Percentiles rank a stretch among this genome's conserved stretches.
Evolutionary conservation across 2,113 vertebrate genomes (phyloP).

Genomic region (Synodontis membranacea): DNA sequence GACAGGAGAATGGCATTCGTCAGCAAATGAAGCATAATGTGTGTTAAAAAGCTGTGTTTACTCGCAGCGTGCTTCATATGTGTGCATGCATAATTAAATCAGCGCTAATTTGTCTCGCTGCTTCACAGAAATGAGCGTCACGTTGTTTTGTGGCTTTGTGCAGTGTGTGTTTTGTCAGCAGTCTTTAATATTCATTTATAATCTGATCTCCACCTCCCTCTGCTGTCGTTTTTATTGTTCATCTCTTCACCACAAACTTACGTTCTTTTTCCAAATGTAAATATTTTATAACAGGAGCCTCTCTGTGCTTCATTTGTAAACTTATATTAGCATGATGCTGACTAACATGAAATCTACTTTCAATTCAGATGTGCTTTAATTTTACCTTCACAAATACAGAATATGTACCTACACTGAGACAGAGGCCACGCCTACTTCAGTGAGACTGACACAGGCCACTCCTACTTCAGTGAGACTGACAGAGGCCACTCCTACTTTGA

Average conservation of each 20-base stretch:
- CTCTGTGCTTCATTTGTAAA: background rate
- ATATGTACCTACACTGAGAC: background rate
- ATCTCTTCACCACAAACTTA: background rate
- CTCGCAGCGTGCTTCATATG: constrained; percentile 57
- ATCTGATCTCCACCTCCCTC: background rate
- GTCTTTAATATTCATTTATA: constrained; percentile 19
- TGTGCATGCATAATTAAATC: constrained; percentile 66
- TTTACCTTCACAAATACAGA: background rate
- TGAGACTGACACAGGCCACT: background rate
- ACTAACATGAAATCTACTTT: background rate
- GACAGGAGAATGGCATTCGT: constrained; percentile 64
- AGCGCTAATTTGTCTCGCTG: constrained; percentile 62
- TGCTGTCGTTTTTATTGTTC: background rate
- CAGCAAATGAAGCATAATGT: constrained; percentile 53
- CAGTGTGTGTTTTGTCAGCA: constrained; percentile 31
- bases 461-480: background rate
- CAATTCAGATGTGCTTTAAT: background rate
- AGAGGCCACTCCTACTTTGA: background rate
- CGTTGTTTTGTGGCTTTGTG: constrained; percentile 50
- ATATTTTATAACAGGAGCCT: constrained; percentile 1
- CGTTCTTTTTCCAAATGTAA: background rate
- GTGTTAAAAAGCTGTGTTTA: constrained; percentile 68
- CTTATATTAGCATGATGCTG: background rate
- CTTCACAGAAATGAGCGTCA: constrained; percentile 52
- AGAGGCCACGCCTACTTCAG: background rate